Percentiles rank a stretch among this genome's conserved stretches.
phyloP scores from a whole-genome alignment of 2,888 invertebrate species.

The Phyllotreta cruciferae region DNA sequence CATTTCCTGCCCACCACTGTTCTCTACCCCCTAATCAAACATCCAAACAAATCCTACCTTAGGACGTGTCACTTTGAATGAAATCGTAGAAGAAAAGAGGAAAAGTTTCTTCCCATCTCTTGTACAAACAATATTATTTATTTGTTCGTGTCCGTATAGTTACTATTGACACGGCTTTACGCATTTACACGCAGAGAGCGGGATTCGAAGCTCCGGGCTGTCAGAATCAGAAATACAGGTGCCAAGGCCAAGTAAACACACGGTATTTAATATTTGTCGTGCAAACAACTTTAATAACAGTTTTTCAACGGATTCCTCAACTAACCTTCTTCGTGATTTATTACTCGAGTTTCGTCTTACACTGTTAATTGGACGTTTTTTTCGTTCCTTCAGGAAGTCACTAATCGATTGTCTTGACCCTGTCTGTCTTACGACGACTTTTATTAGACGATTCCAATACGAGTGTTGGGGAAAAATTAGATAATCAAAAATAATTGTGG shows the following conservation, averaged over 20 bases:
- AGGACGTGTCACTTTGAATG: constrained; percentile 12
- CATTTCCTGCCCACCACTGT: too few relatives aligned
- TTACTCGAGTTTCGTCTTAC: too few relatives aligned
- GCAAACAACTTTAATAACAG: constrained; percentile 22
- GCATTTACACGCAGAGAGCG: constrained; percentile 6
- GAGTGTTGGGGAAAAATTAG: constrained; percentile 12
- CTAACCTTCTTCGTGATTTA: too few relatives aligned
- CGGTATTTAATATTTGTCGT: constrained; percentile 26
- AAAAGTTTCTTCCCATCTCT: constrained; percentile 21
- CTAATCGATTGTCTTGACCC: not conserved
- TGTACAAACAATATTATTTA: constrained; percentile 21
- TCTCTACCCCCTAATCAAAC: too few relatives aligned
- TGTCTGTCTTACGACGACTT: constrained; percentile 2
- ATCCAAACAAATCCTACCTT: constrained; percentile 10
- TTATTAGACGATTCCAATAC: constrained; percentile 15
- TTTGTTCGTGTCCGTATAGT: constrained; percentile 21
- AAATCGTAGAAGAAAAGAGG: constrained; percentile 10
- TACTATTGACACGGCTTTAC: constrained; percentile 28
- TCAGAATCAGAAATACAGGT: constrained; percentile 35
- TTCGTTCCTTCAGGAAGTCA: not conserved
- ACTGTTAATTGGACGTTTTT: too few relatives aligned
- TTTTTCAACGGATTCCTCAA: constrained; percentile 14
- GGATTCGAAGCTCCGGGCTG: constrained; percentile 16
- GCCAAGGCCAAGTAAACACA: constrained; percentile 33
- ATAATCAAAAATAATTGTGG: constrained; percentile 25